Conservation (phyloP, 2,888 invertebrate species). For the Corythucha ciliata region DNA sequence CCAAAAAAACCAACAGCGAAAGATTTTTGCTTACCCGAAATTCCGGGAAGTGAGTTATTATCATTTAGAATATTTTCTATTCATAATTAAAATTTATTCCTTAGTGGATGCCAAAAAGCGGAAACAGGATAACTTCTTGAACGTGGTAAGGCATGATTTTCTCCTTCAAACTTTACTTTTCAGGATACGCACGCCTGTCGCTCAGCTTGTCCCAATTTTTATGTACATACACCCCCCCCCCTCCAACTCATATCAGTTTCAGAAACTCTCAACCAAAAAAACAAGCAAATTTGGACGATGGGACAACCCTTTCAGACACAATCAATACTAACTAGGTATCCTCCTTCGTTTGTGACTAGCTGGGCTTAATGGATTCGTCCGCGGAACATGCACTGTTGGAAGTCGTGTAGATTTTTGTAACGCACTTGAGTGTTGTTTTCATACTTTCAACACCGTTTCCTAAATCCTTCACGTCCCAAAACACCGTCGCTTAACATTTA, state of each 20-base stretch:
- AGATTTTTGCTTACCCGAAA: conserved; percentile 52
- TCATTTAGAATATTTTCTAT: neutral
- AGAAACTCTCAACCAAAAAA: conserved; percentile 20
- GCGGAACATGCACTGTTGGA: neutral
- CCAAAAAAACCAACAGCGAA: conserved; percentile 17
- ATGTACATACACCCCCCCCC: conserved; percentile 19
- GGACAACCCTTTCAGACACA: conserved; percentile 20
- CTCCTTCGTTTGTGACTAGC: too few relatives aligned
- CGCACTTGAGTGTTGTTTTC: neutral
- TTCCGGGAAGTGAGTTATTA: conserved; percentile 49
- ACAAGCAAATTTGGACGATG: conserved; percentile 18
- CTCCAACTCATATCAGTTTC: too few relatives aligned
- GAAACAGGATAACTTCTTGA: conserved; percentile 13
- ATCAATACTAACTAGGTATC: neutral
- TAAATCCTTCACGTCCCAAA: too few relatives aligned
- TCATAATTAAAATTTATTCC: neutral
- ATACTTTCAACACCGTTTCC: too few relatives aligned
- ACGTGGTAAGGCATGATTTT: conserved; percentile 3
- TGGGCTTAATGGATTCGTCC: too few relatives aligned
- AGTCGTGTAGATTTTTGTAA: neutral
- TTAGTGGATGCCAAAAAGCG: conserved; percentile 18
- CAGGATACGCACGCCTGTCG: neutral
- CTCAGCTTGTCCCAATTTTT: neutral
- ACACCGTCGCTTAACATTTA: neutral
- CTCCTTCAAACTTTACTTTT: neutral